Evolutionary conservation across 1,140 invertebrate genomes (phyloP), one percentile per base, ranked within the genome.

Genomic region (Neelides sp.): DNA sequence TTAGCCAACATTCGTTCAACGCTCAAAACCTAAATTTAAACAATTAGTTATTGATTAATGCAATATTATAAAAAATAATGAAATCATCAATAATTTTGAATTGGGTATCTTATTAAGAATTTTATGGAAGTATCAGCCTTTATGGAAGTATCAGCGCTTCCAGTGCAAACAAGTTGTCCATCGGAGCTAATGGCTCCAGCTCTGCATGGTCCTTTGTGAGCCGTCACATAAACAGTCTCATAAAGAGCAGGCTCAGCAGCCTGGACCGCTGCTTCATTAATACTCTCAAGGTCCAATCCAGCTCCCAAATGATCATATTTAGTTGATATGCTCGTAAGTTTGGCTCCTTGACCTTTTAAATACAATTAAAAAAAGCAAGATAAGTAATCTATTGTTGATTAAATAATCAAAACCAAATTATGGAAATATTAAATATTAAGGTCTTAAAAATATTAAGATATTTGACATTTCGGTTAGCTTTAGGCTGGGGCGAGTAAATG

Each of bases 211-310:
- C 85, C 92, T 72, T 98, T 98, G 66, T 99, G 95, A 2, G 92
- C 92, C 4, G 95, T 98, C 1, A 98, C 91, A 68, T 98, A 98
- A 2, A 92, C 93, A 0, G 95, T 98, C 71, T 98, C 94, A 68
- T 98, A 98, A 12, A 87, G 77, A 0, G 90, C 88, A 22, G 90
- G 89, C 65, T 94, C 91, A 0, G 93, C 89, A 0, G 93, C 92
- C 30, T 88, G 74, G 0, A 83, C 79, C 3, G 78, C 78, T 0
- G 85, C 80, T 68, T 98, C 93, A 35, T 92, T 92, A 68, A 97
- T 93, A 71, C 84, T 97, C 70, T 98, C 94, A 39, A 98, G 61
- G 65, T 80, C 78, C 49, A 77, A 73, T 78, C 94, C 82, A 66
- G 67, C 59, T 40, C 69, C 66, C 41, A 63, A 45, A 58, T 59